Evolutionary conservation across 2,888 invertebrate species (phyloP).

Genomic region (Chrysolina haemoptera): DNA sequence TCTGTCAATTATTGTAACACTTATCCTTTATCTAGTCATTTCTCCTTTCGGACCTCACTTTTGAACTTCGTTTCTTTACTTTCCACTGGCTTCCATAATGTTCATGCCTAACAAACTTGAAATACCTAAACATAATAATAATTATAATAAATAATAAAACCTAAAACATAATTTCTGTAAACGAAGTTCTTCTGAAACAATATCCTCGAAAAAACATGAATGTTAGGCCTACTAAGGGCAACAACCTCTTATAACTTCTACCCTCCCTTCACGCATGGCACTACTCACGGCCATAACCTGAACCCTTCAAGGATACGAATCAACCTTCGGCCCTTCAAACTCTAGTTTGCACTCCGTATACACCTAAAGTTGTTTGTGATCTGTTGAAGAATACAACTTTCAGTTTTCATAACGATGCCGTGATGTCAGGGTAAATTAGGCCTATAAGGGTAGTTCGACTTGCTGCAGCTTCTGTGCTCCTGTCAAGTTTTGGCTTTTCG

Average conservation of each 20-base stretch:
- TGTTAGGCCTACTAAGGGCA: constrained; percentile 27
- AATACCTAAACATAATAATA: no score
- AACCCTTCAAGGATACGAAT: constrained; percentile 37
- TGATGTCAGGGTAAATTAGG: not conserved
- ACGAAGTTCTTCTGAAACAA: no score
- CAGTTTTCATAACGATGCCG: not conserved
- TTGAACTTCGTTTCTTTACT: no score
- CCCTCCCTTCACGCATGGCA: constrained; percentile 38
- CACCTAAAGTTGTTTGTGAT: not conserved
- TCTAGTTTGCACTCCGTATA: not conserved
- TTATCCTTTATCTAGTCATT: no score
- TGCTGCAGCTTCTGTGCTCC: not conserved
- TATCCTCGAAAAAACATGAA: no score
- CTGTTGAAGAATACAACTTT: not conserved
- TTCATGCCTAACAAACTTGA: no score
- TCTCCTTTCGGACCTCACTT: no score
- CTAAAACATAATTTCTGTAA: no score
- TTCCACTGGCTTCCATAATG: no score
- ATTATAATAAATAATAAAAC: no score
- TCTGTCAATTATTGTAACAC: no score
- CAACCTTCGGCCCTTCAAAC: constrained; percentile 18
- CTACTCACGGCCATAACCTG: constrained; percentile 43
- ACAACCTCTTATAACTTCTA: constrained; percentile 30
- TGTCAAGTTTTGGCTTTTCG: constrained; percentile 26
- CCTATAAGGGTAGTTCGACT: not conserved